Base-by-base conservation (phyloP, 2,888 invertebrate genomes). In the Leucoma salicis region DNA sequence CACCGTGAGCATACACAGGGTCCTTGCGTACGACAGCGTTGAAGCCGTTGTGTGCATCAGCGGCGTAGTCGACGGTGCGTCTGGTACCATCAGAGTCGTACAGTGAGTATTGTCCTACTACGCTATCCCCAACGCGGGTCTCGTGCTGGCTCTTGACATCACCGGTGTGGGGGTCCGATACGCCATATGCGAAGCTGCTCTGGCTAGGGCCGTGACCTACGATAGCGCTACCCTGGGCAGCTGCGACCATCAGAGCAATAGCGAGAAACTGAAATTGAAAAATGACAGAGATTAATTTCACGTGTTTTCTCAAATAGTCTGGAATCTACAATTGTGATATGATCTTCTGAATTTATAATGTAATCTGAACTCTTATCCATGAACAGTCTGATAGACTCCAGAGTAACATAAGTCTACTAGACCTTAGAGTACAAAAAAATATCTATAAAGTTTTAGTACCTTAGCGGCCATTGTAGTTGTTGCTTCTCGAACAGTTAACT, bases 71-170 rank as follows among this genome's bases (percentile, higher is more conserved):
- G 0, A 93, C 92, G 14, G 91, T 92, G 57, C 92, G 91, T 70
- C 90, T 90, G 37, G 91, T 91, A 55, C 92, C 92, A 67, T 93
- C 92, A 18, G 92, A 90, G 60, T 91, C 71, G 82, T 92, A 68
- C 40, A 84, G 78, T 5, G 84, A 84, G 79, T 84, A 84, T 50
- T 84, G 86, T 46, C 85, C 86, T 51, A 91, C 90, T 31, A 93
- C 92, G 55, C 88, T 88, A 76, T 92, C 92, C 6, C 93, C 93
- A 53, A 86, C 82, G 46, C 93, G 91, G 40, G 90, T 90, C 82
- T 93, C 93, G 54, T 91, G 91, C 78, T 93, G 93, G 78, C 80
- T 82, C 78, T 88, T 88, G 51, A 84, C 82, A 57, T 88, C 88
- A 15, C 88, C 88, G 70, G 88, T 88, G 75, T 87, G 80, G 21